A percentile compares a stretch with the other conserved stretches of the same genome.
Evolutionary conservation across 2,888 invertebrate species (phyloP).

Genomic region (Trissolcus brochymenae): DNA sequence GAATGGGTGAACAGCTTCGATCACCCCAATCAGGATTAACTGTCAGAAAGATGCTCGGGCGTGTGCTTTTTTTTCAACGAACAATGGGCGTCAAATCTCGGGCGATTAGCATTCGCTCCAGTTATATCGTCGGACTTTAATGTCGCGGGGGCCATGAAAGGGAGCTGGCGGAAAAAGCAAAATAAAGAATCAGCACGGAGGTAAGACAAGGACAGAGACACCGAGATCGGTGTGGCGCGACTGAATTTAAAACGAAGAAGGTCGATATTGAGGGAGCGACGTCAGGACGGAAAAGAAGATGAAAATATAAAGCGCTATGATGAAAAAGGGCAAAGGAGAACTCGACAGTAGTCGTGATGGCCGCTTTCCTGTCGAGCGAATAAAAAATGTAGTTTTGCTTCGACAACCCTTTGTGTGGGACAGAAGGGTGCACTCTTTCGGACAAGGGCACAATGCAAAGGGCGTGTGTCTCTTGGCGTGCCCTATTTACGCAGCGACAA

Average conservation of each 20-base stretch:
- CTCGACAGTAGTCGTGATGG: slow-evolving; percentile 68
- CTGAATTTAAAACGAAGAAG: slow-evolving; percentile 44
- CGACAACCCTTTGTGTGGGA: slow-evolving; percentile 71
- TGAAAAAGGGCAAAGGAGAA: slow-evolving; percentile 57
- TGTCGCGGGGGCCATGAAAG: slow-evolving; percentile 41
- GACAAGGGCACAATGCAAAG: slow-evolving; percentile 71
- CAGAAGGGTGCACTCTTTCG: slow-evolving; percentile 69
- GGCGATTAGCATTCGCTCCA: slow-evolving; percentile 62
- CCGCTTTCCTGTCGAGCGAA: slow-evolving; percentile 72
- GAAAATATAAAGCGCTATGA: slow-evolving; percentile 58
- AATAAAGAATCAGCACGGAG: slow-evolving; percentile 7
- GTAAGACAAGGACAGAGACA: slow-evolving; percentile 47
- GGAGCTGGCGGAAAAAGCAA: slow-evolving; percentile 11
- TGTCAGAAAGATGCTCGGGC: slow-evolving; percentile 29
- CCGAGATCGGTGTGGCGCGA: slow-evolving; percentile 21
- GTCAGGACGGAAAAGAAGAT: slow-evolving; percentile 21
- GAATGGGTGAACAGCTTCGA: slow-evolving; percentile 6
- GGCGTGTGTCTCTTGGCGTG: slow-evolving; percentile 76
- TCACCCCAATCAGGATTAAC: slow-evolving; percentile 15
- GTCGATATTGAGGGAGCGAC: slow-evolving; percentile 14
- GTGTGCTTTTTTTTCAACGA: slow-evolving; percentile 4
- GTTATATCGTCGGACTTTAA: slow-evolving; percentile 61
- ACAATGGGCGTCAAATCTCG: slow-evolving; percentile 49
- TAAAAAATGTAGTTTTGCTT: slow-evolving; percentile 70
- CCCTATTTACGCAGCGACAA: slow-evolving; percentile 75